Evolutionary conservation across 2,113 vertebrate species (phyloP), one percentile per base, ranked within the genome.

Genomic region (Melanerpes aurifrons): DNA sequence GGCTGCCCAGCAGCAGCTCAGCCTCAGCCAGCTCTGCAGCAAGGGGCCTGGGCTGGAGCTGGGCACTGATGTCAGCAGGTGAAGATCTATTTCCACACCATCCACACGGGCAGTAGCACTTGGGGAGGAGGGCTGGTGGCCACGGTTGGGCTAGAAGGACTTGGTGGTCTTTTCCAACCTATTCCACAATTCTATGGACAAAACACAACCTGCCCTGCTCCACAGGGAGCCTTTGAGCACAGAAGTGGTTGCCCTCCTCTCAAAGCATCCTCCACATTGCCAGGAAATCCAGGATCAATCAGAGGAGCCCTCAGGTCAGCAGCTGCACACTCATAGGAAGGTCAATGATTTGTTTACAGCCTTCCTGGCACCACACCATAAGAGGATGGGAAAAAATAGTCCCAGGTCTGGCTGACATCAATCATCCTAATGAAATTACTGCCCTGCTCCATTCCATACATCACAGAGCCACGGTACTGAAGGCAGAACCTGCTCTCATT

Each of bases 341-440:
- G 86, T 93, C 89, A 84, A 9, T 50, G 94, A 89, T 82, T 90
- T 96, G 92, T 94, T 97, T 95, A 75, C 78, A 63, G 83, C 93
- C 81, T 90, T 95, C 88, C 78, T 95, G 92, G 94, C 94, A 95
- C 47, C 86, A 31, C 47, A 63, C 15, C 14, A 3, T 10, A 3
- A 68, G 64, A 56, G 1, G 3, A 24, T 67, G 80, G 87, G 68
- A 80, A 57, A 74, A 93, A 94, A 75, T 2, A 77, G 86, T 67
- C 82, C 40, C 68, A 63, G 47, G 69, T 75, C 72, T 43, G 61
- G 54, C 67, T 87, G 67, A 24, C 10, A 74, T 76, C 89, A 97
- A 96, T 95, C 83, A 86, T 26, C 77, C 71, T 85, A 84, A 76
- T 47, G 17, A 9, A 93, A 79, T 77, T 66, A 66, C 68, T 22